Base-by-base conservation (phyloP, 2,888 invertebrate genomes). In the Odontocolon sp. region DNA sequence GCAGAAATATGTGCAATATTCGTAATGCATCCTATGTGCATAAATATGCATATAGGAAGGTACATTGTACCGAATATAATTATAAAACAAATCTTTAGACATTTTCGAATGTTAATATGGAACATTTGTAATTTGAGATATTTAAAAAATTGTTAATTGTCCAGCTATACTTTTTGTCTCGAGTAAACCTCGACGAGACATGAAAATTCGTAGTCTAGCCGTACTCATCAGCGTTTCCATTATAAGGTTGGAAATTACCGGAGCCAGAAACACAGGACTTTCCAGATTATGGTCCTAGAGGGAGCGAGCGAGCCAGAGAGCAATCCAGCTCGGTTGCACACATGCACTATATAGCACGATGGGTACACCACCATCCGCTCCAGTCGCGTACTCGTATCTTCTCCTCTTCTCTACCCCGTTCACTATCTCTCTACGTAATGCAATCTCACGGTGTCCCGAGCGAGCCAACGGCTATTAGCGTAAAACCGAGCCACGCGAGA, bases 381-480 rank as follows among this genome's bases (percentile, higher is more conserved):
- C 6, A 21, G 2, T 31, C 31, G 21, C 16, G n/a, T 2, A 8
- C 59, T 18, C n/a, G n/a, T n/a, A n/a, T n/a, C 9, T 3, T 31
- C 28, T 45, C 45, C 16, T 18, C 11, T 9, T n/a, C 6, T 9
- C 21, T 52, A 26, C 9, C 47, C 50, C 57, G 33, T 33, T 2
- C 11, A 40, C 68, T 69, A 78, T 76, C 69, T 61, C 69, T 64
- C 63, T 57, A 54, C 76, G 72, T 79, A 76, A 79, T 76, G 71
- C 69, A 68, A 79, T 79, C 76, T 76, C 78, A 72, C 64, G 66
- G 76, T 69, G 78, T 72, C 72, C 76, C 76, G 54, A 59, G 76
- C 72, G 72, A 76, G 42, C 75, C 76, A 68, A 78, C 77, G 73
- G 81, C 81, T 83, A 84, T 85, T 84, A 83, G 63, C 83, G 80